These are phyloP conservation scores for Pithys albifrons DNA, from an alignment of 2,113 vertebrate genomes.

Conservation along the genomic window DNA sequence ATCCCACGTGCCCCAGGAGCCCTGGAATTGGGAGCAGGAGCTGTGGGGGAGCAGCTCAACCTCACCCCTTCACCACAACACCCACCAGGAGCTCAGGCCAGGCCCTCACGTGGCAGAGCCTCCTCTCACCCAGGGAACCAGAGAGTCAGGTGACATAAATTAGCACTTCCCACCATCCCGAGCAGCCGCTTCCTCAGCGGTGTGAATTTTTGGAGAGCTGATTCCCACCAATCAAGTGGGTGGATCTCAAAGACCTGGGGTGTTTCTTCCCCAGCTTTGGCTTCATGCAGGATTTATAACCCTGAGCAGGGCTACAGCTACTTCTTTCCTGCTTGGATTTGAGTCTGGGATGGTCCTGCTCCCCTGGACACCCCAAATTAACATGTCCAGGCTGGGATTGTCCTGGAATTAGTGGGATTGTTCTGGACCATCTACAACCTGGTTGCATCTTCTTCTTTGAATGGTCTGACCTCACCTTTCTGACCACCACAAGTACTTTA, in stretches of 20 bases:
- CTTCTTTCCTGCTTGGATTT: neutral
- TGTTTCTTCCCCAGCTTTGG: neutral
- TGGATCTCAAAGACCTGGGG: neutral
- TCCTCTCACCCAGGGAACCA: neutral
- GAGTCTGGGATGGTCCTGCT: fast-evolving
- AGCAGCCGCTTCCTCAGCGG: neutral
- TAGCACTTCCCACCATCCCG: neutral
- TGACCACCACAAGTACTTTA: neutral
- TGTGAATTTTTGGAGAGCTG: neutral
- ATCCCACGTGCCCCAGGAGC: neutral
- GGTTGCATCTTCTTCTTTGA: neutral
- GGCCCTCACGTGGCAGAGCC: neutral
- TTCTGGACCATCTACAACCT: neutral
- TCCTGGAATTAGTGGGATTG: neutral
- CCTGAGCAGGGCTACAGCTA: neutral
- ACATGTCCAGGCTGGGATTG: neutral
- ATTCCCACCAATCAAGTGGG: neutral
- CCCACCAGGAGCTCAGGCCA: neutral
- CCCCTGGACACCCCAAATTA: neutral
- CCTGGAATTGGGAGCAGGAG: neutral
- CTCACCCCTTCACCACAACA: neutral
- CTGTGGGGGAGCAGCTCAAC: neutral
- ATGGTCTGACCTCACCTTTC: neutral
- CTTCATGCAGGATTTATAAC: neutral
- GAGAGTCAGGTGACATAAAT: neutral